These are phyloP conservation scores for Brienomyrus longianalis DNA, from an alignment of 2,113 vertebrate genomes.

Conservation along the genomic window DNA sequence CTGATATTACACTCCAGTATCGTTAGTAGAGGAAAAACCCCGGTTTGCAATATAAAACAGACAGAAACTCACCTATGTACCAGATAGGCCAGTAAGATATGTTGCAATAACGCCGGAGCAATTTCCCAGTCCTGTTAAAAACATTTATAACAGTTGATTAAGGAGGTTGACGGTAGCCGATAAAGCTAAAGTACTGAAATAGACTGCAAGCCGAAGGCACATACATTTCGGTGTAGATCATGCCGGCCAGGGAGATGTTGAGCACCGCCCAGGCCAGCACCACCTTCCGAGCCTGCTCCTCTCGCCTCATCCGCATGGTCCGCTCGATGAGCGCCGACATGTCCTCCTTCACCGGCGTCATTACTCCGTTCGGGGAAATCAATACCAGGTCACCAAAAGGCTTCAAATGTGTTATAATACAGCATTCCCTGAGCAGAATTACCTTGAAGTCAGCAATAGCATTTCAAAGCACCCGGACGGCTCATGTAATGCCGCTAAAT, in stretches of 20 bases:
- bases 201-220: constrained; percentile 23
- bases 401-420: not conserved
- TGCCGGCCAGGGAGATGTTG: constrained; percentile 82
- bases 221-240: constrained; percentile 94
- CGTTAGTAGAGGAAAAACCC: not conserved
- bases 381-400: not conserved
- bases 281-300: constrained; percentile 77
- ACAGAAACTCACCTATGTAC: constrained; percentile 85
- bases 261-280: constrained; percentile 87
- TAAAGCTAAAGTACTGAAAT: not conserved
- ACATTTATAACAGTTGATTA: constrained; percentile 3
- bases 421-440: not conserved
- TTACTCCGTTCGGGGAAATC: constrained; percentile 17
- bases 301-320: constrained; percentile 81
- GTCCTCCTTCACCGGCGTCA: constrained; percentile 61
- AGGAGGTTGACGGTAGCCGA: not conserved
- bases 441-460: not conserved
- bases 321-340: constrained; percentile 72
- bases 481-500: not conserved
- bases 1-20: not conserved
- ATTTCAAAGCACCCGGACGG: not conserved
- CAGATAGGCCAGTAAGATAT: constrained; percentile 85
- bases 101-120: constrained; percentile 80
- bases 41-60: not conserved
- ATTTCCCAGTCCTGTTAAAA: constrained; percentile 74